Conservation (phyloP, 2,113 vertebrate genomes). For the Progne subis region DNA sequence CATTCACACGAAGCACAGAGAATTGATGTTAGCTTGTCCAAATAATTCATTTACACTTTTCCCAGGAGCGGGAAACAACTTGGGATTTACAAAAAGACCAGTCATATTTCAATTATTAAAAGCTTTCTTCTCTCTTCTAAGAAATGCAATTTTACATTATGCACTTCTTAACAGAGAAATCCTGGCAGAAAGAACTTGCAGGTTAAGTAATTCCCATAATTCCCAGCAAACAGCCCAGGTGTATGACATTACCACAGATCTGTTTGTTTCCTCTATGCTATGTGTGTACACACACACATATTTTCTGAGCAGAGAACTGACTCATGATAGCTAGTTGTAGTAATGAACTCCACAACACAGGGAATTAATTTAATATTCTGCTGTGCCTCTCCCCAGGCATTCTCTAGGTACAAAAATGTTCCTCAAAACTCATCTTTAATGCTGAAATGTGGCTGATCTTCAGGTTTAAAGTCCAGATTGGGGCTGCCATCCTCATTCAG, state of each 20-base stretch:
- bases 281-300: not conserved
- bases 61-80: not conserved
- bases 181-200: not conserved
- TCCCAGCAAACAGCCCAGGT: not conserved
- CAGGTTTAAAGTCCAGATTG: constrained; percentile 88
- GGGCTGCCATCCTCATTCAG: constrained; percentile 90
- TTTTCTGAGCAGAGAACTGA: not conserved
- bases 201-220: not conserved
- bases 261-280: not conserved
- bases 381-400: not conserved
- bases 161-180: not conserved
- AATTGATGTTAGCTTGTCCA: not conserved
- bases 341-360: not conserved
- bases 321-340: not conserved
- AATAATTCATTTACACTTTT: not conserved
- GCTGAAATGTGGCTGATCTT: constrained; percentile 90
- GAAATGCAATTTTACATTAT: not conserved
- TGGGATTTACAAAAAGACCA: not conserved
- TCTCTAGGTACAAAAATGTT: not conserved
- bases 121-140: not conserved
- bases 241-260: not conserved
- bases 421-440: constrained; percentile 91
- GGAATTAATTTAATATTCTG: not conserved
- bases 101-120: not conserved
- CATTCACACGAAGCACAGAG: not conserved